These are phyloP conservation scores for Canis aureus DNA, from an alignment of 2,113 vertebrate species.

Conservation along the genomic window DNA sequence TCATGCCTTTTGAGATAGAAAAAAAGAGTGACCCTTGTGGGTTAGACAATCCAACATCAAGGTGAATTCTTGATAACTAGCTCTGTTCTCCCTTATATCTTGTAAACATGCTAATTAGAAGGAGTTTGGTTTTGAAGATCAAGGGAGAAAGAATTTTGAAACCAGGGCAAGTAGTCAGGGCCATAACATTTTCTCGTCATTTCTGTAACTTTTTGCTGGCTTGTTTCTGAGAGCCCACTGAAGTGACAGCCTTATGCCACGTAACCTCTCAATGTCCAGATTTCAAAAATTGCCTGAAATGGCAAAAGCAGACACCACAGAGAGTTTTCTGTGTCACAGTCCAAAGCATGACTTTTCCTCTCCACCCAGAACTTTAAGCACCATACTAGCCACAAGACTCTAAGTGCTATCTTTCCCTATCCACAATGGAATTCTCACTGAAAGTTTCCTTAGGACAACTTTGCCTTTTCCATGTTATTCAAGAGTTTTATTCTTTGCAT, in stretches of 20 bases:
- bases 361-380: neutral
- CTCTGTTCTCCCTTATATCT: neutral
- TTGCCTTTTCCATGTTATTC: neutral
- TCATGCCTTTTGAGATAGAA: neutral
- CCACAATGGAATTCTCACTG: neutral
- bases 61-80: conserved; percentile 48
- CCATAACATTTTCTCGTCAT: neutral
- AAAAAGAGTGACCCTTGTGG: neutral
- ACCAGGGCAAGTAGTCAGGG: neutral
- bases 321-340: neutral
- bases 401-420: neutral
- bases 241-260: neutral
- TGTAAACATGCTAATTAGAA: conserved; percentile 51
- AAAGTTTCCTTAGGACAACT: neutral
- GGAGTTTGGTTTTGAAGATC: neutral
- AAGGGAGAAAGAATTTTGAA: conserved; percentile 23
- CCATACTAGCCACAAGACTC: neutral
- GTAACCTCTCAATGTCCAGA: neutral
- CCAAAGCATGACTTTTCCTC: neutral
- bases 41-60: conserved; percentile 31
- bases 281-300: neutral
- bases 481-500: neutral
- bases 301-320: neutral
- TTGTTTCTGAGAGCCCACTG: neutral
- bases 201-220: neutral